Conservation (phyloP, 2,113 vertebrate species). For the Dinomys branickii region DNA sequence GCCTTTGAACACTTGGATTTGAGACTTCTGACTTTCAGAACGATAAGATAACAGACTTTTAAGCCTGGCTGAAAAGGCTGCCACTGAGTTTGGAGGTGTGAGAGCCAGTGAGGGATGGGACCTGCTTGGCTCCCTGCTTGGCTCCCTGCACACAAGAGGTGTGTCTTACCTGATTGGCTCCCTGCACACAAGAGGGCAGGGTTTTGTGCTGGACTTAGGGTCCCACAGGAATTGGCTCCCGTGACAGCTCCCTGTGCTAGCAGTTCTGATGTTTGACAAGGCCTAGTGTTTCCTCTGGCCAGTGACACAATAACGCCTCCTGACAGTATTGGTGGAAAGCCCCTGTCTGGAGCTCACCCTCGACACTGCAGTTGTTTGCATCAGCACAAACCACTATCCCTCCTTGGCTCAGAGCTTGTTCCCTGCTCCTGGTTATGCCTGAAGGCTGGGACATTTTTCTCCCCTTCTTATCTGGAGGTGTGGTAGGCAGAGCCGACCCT, state of each 20-base stretch:
- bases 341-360: background rate
- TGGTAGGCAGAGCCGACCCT: background rate
- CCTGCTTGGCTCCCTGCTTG: too few species aligned
- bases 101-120: background rate
- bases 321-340: background rate
- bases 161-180: too few species aligned
- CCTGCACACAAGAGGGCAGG: accelerated
- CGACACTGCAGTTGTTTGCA: background rate
- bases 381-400: background rate
- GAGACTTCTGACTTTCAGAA: background rate
- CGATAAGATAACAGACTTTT: background rate
- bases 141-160: background rate
- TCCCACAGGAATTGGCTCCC: background rate
- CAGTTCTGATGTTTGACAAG: background rate
- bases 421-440: background rate
- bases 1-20: background rate
- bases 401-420: background rate
- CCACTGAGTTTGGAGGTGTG: background rate
- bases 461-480: background rate
- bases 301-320: accelerated
- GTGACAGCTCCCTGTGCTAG: background rate
- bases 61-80: background rate
- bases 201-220: background rate
- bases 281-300: background rate
- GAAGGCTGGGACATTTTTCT: background rate